A percentile compares a stretch with the other conserved stretches of the same genome.
phyloP scores from a whole-genome alignment of 2,797 vertebrate genomes.

The Argyrosomus regius region DNA sequence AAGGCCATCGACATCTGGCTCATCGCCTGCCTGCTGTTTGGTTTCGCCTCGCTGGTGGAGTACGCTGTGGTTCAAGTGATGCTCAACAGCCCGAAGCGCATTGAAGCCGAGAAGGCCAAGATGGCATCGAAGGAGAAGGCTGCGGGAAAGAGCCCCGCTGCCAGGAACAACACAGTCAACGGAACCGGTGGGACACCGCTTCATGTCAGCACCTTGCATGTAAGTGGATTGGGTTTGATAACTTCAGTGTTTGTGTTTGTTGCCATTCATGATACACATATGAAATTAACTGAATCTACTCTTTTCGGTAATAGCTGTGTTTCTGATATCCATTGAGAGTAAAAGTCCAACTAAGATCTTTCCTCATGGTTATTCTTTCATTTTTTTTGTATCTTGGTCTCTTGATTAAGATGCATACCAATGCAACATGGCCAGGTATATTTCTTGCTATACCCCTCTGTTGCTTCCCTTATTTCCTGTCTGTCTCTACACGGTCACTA shows the following conservation, averaged over 20 bases:
- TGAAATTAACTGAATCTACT: neutral
- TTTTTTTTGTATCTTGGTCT: too few relatives aligned
- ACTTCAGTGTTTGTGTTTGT: constrained; percentile 2
- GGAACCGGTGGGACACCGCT: constrained; percentile 95
- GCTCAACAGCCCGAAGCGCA: constrained; percentile 96
- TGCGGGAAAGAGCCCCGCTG: constrained; percentile 85
- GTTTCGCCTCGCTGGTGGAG: constrained; percentile 97
- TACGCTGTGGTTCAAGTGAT: constrained; percentile 98
- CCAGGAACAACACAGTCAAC: constrained; percentile 93
- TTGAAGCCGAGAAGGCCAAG: constrained; percentile 96
- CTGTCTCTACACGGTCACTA: neutral
- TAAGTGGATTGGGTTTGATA: constrained; percentile 61
- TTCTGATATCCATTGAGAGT: neutral
- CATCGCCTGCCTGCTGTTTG: constrained; percentile 98
- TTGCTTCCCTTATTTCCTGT: neutral
- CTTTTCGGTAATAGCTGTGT: neutral
- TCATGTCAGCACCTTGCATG: constrained; percentile 92
- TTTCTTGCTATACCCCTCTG: neutral
- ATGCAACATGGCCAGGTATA: neutral
- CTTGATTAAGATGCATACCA: too few relatives aligned
- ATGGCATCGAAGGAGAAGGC: constrained; percentile 94
- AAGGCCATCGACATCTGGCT: constrained; percentile 99
- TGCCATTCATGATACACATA: neutral
- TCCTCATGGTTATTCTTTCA: neutral
- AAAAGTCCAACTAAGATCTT: too few relatives aligned